Conservation (phyloP, 1,140 invertebrate genomes). For the Zeugodacus cucurbitae region DNA sequence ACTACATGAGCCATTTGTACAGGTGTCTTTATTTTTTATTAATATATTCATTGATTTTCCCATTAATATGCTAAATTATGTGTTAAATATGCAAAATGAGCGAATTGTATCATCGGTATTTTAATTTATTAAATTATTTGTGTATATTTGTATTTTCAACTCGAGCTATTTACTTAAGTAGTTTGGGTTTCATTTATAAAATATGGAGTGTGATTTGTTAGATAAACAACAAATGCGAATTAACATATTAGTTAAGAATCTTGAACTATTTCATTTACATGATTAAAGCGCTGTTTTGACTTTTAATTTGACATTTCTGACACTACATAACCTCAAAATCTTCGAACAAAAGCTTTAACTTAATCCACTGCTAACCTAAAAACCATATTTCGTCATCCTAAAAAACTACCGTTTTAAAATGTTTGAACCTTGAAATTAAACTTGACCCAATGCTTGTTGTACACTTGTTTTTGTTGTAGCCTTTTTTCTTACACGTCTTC, state of each 20-base stretch:
- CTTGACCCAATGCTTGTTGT: not conserved
- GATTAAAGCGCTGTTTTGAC: too few relatives aligned
- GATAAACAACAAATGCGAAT: too few relatives aligned
- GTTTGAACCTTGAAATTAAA: not conserved
- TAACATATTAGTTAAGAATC: too few relatives aligned
- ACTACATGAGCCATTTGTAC: too few relatives aligned
- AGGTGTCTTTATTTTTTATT: too few relatives aligned
- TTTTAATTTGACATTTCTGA: too few relatives aligned
- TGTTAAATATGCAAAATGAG: not conserved
- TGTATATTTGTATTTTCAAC: not conserved
- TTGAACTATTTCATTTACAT: too few relatives aligned
- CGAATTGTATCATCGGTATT: not conserved
- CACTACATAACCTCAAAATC: too few relatives aligned
- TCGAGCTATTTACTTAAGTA: too few relatives aligned
- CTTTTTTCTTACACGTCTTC: not conserved
- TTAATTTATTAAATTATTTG: not conserved
- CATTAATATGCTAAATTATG: not conserved
- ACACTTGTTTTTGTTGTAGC: not conserved
- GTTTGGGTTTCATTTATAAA: too few relatives aligned
- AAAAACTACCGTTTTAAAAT: not conserved
- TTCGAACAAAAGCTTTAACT: too few relatives aligned
- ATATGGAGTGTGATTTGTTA: too few relatives aligned
- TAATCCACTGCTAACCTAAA: not conserved
- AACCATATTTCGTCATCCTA: not conserved
- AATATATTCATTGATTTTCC: not conserved